A percentile compares a stretch with the other conserved stretches of the same genome.
phyloP scores from a whole-genome alignment of 2,888 invertebrate species.

The Aromia moschata region DNA sequence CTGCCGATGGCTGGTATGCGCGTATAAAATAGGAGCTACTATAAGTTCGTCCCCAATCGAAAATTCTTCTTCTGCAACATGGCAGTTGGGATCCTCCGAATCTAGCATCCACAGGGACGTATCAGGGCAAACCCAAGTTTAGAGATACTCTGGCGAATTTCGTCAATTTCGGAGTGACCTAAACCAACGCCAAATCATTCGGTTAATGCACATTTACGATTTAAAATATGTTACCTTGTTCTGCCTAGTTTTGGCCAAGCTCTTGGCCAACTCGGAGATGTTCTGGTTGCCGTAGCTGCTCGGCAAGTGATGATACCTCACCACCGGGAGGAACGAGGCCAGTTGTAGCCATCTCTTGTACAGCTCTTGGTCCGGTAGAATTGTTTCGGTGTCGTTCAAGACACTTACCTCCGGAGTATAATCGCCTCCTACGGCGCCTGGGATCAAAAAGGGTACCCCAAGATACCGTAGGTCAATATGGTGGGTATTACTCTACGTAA shows the following conservation, averaged over 20 bases:
- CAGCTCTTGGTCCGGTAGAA: slow-evolving; percentile 80
- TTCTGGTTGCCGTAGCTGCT: slow-evolving; percentile 84
- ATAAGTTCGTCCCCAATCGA: slow-evolving; percentile 89
- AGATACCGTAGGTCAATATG: slow-evolving; percentile 85
- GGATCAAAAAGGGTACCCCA: slow-evolving; percentile 92
- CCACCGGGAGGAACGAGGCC: slow-evolving; percentile 89
- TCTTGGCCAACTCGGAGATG: slow-evolving; percentile 80
- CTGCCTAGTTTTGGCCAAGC: slow-evolving; percentile 77
- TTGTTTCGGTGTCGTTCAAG: slow-evolving; percentile 62
- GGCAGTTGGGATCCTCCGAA: slow-evolving; percentile 79
- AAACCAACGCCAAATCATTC: too few relatives aligned
- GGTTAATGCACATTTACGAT: too few relatives aligned
- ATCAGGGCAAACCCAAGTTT: slow-evolving; percentile 83
- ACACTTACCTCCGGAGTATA: slow-evolving; percentile 69
- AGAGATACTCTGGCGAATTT: slow-evolving; percentile 82
- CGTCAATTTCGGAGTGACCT: slow-evolving; percentile 80
- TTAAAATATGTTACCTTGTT: slow-evolving; percentile 77
- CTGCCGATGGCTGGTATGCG: slow-evolving; percentile 76
- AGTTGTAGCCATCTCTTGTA: slow-evolving; percentile 92
- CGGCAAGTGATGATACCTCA: slow-evolving; percentile 90
- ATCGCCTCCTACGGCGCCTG: slow-evolving; percentile 94
- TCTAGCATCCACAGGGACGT: slow-evolving; percentile 93
- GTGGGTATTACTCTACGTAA: slow-evolving; percentile 81
- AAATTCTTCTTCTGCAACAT: slow-evolving; percentile 84
- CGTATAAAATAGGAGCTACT: slow-evolving; percentile 85